Conservation (phyloP, 2,113 vertebrate genomes). For the Gymnobelideus leadbeateri region DNA sequence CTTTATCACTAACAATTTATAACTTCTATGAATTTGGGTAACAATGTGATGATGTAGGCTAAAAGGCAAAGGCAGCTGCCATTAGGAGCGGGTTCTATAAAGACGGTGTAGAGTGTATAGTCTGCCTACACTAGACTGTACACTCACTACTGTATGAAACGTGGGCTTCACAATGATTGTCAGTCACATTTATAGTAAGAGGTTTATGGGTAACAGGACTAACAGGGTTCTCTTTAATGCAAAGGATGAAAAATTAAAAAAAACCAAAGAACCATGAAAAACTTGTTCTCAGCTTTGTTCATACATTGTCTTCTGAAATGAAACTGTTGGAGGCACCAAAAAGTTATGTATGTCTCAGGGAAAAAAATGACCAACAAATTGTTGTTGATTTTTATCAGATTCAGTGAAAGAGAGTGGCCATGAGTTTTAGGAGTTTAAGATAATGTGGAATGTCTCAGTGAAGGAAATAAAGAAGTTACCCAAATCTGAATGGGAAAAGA, state of each 20-base stretch:
- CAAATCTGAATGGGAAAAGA: slow-evolving; percentile 16
- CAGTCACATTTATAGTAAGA: neutral
- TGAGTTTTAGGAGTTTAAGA: slow-evolving; percentile 22
- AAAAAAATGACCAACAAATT: neutral
- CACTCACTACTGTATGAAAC: neutral
- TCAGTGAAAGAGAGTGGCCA: slow-evolving; percentile 28
- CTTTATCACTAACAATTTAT: neutral
- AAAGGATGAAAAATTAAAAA: neutral
- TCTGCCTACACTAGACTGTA: neutral
- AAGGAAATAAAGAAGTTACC: slow-evolving; percentile 20
- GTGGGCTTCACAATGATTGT: neutral
- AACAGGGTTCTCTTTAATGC: neutral
- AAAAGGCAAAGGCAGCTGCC: neutral
- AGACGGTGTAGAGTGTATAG: neutral
- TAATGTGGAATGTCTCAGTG: slow-evolving; percentile 8
- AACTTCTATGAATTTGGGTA: neutral
- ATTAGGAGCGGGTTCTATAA: neutral
- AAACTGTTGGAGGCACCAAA: neutral
- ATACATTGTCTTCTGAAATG: neutral
- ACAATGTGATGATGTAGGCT: neutral
- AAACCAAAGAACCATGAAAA: neutral
- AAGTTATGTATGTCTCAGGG: neutral
- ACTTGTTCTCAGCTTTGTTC: neutral
- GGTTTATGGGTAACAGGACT: neutral
- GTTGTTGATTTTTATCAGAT: slow-evolving; percentile 40